These are phyloP conservation scores for Bos taurus DNA, from an alignment of 2,113 vertebrate species.

Conservation along the genomic window DNA sequence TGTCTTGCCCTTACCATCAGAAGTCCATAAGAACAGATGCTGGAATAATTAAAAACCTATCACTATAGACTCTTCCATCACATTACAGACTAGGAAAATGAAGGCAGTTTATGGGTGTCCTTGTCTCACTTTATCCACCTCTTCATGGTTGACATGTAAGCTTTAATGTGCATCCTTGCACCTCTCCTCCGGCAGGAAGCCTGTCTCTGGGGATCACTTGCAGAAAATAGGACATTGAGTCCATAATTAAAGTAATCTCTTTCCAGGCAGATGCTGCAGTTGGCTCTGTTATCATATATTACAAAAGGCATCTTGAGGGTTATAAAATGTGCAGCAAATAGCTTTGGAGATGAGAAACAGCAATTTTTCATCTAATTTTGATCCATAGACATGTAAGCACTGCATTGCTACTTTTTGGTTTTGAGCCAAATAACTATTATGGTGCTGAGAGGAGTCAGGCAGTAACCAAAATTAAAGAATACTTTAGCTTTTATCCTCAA, in stretches of 20 bases:
- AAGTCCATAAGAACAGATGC: constrained; percentile 63
- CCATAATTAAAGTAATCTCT: constrained; percentile 91
- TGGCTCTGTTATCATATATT: constrained; percentile 86
- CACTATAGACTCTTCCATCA: constrained; percentile 44
- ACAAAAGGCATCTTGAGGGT: constrained; percentile 86
- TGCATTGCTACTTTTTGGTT: constrained; percentile 80
- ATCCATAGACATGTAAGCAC: constrained; percentile 83
- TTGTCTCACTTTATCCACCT: constrained; percentile 73
- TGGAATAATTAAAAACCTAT: constrained; percentile 71
- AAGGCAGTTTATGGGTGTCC: constrained; percentile 68
- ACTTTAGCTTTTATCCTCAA: constrained; percentile 82
- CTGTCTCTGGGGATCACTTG: constrained; percentile 83
- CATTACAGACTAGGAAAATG: constrained; percentile 44
- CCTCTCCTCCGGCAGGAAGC: constrained; percentile 78
- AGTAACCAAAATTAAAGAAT: constrained; percentile 85
- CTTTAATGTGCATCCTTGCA: constrained; percentile 81
- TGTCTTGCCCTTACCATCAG: neutral
- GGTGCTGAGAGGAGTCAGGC: constrained; percentile 78
- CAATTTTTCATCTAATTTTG: constrained; percentile 88
- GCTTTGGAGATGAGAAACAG: constrained; percentile 84
- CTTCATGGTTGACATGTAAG: constrained; percentile 70
- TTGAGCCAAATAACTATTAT: constrained; percentile 81
- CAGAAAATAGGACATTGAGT: constrained; percentile 87
- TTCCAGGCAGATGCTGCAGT: constrained; percentile 86
- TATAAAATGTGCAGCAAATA: constrained; percentile 86